phyloP scores from a whole-genome alignment of 2,888 invertebrate species.

The Clistopyga incitator region DNA sequence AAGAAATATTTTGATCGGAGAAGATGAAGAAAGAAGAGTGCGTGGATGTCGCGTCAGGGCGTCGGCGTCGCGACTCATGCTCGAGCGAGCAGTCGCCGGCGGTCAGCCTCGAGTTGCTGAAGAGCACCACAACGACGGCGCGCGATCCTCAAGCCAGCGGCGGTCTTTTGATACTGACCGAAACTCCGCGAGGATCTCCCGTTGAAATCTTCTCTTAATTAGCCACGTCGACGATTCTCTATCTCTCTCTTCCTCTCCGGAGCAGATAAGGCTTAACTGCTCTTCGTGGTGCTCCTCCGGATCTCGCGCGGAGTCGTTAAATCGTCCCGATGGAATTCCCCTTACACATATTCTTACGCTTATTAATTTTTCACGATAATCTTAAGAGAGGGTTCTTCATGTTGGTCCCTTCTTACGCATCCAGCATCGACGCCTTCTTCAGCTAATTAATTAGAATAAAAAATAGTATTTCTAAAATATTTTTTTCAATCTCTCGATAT shows the following conservation, averaged over 20 bases:
- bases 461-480: too few relatives aligned
- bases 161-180: slow-evolving; percentile 68
- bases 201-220: slow-evolving; percentile 69
- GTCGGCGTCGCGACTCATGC: slow-evolving; percentile 65
- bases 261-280: background rate
- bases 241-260: background rate
- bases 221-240: slow-evolving; percentile 66
- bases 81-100: slow-evolving; percentile 56
- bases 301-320: slow-evolving; percentile 39
- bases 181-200: slow-evolving; percentile 66
- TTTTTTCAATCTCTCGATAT: too few relatives aligned
- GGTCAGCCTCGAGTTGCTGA: slow-evolving; percentile 24
- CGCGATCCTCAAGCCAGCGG: slow-evolving; percentile 26
- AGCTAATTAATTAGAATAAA: too few relatives aligned
- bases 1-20: background rate
- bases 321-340: slow-evolving; percentile 33
- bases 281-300: background rate
- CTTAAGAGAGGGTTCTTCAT: background rate
- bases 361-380: slow-evolving; percentile 47
- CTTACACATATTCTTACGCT: slow-evolving; percentile 17
- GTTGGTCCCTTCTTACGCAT: background rate
- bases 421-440: background rate
- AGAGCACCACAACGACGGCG: slow-evolving; percentile 21
- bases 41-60: slow-evolving; percentile 65
- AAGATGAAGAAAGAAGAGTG: slow-evolving; percentile 28